Conservation (phyloP, 2,797 vertebrate species). For the Diplodus puntazzo region DNA sequence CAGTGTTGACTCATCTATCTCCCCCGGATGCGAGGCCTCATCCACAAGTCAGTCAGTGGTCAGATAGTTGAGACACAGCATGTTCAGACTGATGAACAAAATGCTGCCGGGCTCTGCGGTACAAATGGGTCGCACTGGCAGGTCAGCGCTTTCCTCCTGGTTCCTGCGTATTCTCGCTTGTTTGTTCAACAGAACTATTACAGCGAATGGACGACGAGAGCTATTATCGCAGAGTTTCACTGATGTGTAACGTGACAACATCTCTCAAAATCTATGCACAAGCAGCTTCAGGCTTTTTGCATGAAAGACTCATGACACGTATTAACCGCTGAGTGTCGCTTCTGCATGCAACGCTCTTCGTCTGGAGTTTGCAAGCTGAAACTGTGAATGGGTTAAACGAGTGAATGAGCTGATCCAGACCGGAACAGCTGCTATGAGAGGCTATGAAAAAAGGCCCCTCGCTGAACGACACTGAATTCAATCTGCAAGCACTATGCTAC, state of each 20-base stretch:
- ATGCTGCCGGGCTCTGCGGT: conserved; percentile 24
- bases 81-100: conserved; percentile 1
- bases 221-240: background rate
- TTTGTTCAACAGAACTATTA: background rate
- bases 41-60: conserved; percentile 24
- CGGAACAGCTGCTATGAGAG: background rate
- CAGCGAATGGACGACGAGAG: background rate
- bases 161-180: background rate
- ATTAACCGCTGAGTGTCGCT: background rate
- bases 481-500: background rate
- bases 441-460: background rate
- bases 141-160: conserved; percentile 11
- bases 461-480: background rate
- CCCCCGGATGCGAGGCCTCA: background rate
- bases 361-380: background rate
- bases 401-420: background rate
- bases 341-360: background rate
- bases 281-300: conserved; percentile 7
- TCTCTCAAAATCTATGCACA: background rate
- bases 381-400: background rate
- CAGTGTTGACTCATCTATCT: background rate
- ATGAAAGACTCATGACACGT: background rate
- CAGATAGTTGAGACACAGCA: background rate
- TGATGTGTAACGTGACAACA: background rate
- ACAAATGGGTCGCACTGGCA: background rate